These are phyloP conservation scores for Ditula angustiorana DNA, from an alignment of 2,888 invertebrate genomes.

Conservation along the genomic window DNA sequence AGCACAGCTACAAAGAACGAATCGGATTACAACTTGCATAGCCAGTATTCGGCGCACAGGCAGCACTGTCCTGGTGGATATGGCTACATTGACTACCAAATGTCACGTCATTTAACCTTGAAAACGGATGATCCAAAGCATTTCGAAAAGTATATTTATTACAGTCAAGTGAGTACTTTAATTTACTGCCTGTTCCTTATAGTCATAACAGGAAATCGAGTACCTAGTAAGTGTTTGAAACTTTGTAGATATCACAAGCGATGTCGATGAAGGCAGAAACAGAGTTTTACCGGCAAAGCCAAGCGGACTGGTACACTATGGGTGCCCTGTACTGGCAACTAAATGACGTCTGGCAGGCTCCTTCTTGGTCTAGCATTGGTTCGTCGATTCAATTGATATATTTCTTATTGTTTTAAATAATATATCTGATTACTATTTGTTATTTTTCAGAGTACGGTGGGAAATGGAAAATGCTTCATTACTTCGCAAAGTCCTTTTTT, in stretches of 20 bases:
- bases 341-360: constrained; percentile 99
- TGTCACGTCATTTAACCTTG: constrained; percentile 87
- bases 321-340: constrained; percentile 99
- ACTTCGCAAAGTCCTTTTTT: constrained; percentile 94
- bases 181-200: too few relatives aligned
- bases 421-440: not conserved
- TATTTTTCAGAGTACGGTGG: constrained; percentile 88
- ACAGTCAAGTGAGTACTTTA: constrained; percentile 89
- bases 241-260: constrained; percentile 93
- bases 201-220: too few relatives aligned
- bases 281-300: constrained; percentile 91
- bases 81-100: constrained; percentile 85
- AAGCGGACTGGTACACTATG: constrained; percentile 90
- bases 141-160: constrained; percentile 90
- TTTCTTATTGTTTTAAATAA: too few relatives aligned
- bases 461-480: constrained; percentile 95
- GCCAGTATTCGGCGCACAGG: constrained; percentile 89
- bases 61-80: constrained; percentile 95
- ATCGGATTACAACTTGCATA: constrained; percentile 81
- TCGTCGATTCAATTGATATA: too few relatives aligned
- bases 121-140: constrained; percentile 79
- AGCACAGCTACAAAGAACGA: constrained; percentile 81
- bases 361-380: constrained; percentile 97
- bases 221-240: not conserved
- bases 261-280: constrained; percentile 94